Conservation (phyloP, 2,888 invertebrate species). For the Campoletis raptor region DNA sequence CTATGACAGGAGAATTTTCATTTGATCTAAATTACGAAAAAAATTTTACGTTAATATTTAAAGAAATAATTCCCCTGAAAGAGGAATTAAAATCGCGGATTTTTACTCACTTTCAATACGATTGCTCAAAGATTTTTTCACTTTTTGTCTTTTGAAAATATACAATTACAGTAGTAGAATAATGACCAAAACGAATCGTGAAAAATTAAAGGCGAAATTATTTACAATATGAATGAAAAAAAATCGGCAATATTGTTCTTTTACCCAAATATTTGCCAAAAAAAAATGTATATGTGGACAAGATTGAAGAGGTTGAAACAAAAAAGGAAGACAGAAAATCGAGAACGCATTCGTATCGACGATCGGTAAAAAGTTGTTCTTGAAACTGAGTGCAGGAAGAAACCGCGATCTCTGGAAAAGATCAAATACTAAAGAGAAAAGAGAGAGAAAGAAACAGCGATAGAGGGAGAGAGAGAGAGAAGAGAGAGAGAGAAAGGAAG, state of each 20-base stretch:
- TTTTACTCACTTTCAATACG: background rate
- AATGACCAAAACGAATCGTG: too few relatives aligned
- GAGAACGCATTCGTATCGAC: conserved; percentile 43
- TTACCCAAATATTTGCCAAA: background rate
- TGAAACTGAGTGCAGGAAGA: conserved; percentile 22
- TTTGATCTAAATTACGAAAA: background rate
- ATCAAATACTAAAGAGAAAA: background rate
- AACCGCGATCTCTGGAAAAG: conserved; percentile 34
- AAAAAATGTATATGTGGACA: conserved; percentile 4
- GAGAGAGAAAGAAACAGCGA: background rate
- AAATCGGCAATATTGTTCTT: background rate
- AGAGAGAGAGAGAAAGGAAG: background rate
- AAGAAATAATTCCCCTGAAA: background rate
- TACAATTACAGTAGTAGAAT: too few relatives aligned
- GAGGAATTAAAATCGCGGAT: background rate
- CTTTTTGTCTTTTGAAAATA: background rate
- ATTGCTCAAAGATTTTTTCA: too few relatives aligned
- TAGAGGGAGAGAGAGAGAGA: background rate
- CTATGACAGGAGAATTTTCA: background rate
- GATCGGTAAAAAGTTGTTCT: conserved; percentile 57
- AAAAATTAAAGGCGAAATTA: too few relatives aligned
- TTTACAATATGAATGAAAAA: background rate
- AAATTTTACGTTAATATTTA: too few relatives aligned
- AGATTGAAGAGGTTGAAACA: background rate
- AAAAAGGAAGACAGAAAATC: background rate